Base-by-base conservation (phyloP, 2,797 vertebrate species). In the Phylloscopus collybita region DNA sequence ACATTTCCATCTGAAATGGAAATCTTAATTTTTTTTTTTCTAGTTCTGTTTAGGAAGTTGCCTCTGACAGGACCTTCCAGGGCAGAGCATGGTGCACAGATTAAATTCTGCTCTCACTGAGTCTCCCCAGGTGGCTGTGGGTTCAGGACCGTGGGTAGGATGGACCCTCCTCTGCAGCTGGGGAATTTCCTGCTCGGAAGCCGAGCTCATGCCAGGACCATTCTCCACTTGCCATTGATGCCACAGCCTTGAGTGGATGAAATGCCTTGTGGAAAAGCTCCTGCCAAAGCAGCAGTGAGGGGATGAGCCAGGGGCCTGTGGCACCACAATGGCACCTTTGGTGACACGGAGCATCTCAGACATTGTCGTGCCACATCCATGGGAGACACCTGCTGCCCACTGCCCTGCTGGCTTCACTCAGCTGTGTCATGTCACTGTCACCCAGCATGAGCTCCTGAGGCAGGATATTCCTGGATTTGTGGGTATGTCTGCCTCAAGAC, bases 291-390 rank as follows among this genome's bases (percentile, higher is more conserved):
- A 79, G 60, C 54, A 36, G 49, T 0, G 5, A 72, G 42, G 32
- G n/a, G 18, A 40, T 34, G 62, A 95, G 40, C 15, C 5, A 62
- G 57, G 69, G 76, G 65, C 87, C 49, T 15, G 23, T 8, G 8
- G 56, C 61, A 86, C 1, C 1, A 60, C 1, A 3, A 7, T 0
- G 0, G 50, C 42, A 34, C 21, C 80, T 67, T 1, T 64, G 59
- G 54, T 27, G 61, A 50, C 9, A 57, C 0, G 1, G 13, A 75
- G 59, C 50, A 53, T 25, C 62, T 81, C 0, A 0, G 72, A 40
- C 66, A 54, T 34, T 2, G 4, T n/a, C 0, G 0, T 32, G 34
- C 34, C 51, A 44, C 0, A 0, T 20, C 45, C 0, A 30, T 27
- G 5, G 12, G 57, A 80, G 62, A 51, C 34, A 49, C 11, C 7